Evolutionary conservation across 2,113 vertebrate species (phyloP), one percentile per base, ranked within the genome.

Genomic region (Onychostruthus taczanowskii): DNA sequence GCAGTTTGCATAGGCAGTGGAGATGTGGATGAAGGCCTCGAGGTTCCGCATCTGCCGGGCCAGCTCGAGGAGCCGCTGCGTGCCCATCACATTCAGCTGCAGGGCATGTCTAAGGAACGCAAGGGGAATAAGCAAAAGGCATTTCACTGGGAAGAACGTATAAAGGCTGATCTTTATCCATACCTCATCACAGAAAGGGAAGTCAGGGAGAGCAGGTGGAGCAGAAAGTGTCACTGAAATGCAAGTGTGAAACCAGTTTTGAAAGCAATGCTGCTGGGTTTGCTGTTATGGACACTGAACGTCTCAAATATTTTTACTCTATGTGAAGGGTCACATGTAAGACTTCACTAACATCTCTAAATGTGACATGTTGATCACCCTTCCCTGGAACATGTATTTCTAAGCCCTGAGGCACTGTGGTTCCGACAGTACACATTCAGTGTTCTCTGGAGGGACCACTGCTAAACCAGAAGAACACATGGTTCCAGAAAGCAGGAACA

Each of bases 1-100:
- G 70, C 99, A 99, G 95, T 99, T 99, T 89, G 99, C 98, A 91
- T 98, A 99, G 96, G 99, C 99, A 1, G 99, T 99, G 89, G 99
- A 99, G 97, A 99, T 97, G 93, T 99, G 99, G 80, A 99, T 97
- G 97, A 99, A 99, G 96, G 98, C 99, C 94, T 99, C 98, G 0
- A 99, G 98, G 80, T 98, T 98, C 52, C 98, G 97, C 99, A 99
- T 99, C 98, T 98, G 98, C 81, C 96, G 98, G 30, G 99, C 99
- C 97, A 99, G 98, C 70, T 96, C 72, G 19, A 99, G 95, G 46
- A 99, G 98, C 97, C 99, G 97, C 97, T 99, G 98, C 0, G 99
- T 99, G 90, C 98, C 99, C 13, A 98, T 98, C 43, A 98, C 99
- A 0, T 99, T 99, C 66, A 99, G 98, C 94, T 99, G 98, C 96